These are phyloP conservation scores for Hypolimnas misippus DNA, from an alignment of 2,888 invertebrate genomes.

Conservation along the genomic window DNA sequence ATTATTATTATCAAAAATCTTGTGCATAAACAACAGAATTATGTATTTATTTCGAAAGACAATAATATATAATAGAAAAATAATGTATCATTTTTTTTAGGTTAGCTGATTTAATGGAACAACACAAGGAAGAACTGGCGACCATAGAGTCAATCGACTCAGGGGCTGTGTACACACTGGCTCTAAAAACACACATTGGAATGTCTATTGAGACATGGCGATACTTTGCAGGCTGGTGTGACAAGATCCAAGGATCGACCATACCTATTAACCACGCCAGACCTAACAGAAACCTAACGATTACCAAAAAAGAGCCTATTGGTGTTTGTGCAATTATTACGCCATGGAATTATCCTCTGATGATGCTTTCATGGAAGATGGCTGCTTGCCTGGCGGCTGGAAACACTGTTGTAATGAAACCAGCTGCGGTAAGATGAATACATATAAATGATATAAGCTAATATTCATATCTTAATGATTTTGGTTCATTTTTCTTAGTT, in stretches of 20 bases:
- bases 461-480: too few relatives aligned
- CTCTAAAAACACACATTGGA: constrained; percentile 97
- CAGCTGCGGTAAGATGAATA: constrained; percentile 88
- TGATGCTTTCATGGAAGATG: constrained; percentile 99
- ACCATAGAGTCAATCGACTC: constrained; percentile 97
- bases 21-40: too few relatives aligned
- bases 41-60: too few relatives aligned
- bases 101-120: constrained; percentile 97
- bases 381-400: constrained; percentile 98
- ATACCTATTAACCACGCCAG: constrained; percentile 96
- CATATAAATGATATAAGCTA: background rate
- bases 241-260: constrained; percentile 96
- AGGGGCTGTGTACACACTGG: constrained; percentile 98
- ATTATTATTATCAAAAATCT: too few relatives aligned
- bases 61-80: too few relatives aligned
- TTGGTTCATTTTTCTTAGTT: too few relatives aligned
- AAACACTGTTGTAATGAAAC: constrained; percentile 98
- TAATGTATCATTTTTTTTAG: constrained; percentile 75
- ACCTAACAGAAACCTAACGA: constrained; percentile 93
- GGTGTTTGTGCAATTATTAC: constrained; percentile 97
- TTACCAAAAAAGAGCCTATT: constrained; percentile 95
- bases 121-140: constrained; percentile 96
- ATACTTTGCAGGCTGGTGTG: constrained; percentile 98
- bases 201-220: constrained; percentile 99
- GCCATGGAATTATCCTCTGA: constrained; percentile 99